Percentiles rank a stretch among this genome's conserved stretches.
These are phyloP conservation scores for Pinna nobilis DNA, from an alignment of 1,140 invertebrate genomes.

Conservation along the genomic window DNA sequence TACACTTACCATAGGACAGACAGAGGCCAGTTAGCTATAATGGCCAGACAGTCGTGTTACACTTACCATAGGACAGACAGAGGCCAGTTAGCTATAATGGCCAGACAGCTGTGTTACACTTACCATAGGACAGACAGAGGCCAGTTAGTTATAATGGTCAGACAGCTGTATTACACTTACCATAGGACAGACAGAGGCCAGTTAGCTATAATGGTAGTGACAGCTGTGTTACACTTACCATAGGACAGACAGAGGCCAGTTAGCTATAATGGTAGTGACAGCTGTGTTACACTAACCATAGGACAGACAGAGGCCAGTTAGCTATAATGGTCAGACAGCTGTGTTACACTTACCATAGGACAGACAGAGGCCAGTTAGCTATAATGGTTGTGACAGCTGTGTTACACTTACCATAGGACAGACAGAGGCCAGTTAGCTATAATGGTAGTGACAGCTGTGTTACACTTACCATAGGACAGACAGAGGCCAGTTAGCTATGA, in stretches of 20 bases:
- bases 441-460: background rate
- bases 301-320: background rate
- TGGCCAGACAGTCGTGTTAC: too few species aligned
- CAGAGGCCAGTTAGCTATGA: conserved; percentile 59
- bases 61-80: too few species aligned
- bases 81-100: too few species aligned
- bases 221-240: background rate
- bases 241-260: too few species aligned
- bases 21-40: too few species aligned
- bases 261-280: background rate
- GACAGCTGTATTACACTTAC: too few species aligned
- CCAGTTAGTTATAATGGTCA: too few species aligned
- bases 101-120: too few species aligned
- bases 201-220: background rate
- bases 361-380: background rate
- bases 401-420: background rate
- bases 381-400: background rate
- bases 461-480: conserved; percentile 50
- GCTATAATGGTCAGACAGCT: background rate
- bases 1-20: too few species aligned
- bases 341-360: background rate
- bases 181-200: background rate
- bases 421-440: too few species aligned
- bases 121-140: too few species aligned
- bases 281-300: background rate